Percentiles rank a stretch among this genome's conserved stretches.
phyloP scores from a whole-genome alignment of 2,797 vertebrate species.

The Brachyalestes nurse region DNA sequence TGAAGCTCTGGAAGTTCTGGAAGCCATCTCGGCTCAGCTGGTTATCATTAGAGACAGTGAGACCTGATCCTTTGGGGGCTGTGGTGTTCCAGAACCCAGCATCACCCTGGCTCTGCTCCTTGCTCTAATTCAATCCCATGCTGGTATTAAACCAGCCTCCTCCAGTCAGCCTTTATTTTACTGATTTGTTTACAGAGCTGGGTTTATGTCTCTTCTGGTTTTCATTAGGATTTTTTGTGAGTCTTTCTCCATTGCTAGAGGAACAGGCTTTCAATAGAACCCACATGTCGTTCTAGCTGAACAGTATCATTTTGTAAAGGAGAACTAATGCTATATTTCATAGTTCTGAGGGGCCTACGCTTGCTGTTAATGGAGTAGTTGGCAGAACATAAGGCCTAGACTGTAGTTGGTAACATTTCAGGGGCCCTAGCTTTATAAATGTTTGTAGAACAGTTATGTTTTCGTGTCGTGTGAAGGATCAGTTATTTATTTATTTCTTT shows the following conservation, averaged over 20 bases:
- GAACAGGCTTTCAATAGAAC: slow-evolving; percentile 48
- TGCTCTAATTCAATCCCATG: slow-evolving; percentile 31
- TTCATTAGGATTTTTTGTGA: slow-evolving; percentile 18
- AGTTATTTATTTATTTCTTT: background rate
- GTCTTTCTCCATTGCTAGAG: slow-evolving; percentile 29
- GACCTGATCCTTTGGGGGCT: background rate
- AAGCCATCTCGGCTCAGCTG: slow-evolving; percentile 68
- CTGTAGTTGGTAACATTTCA: background rate
- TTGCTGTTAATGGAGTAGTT: background rate
- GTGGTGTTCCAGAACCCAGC: slow-evolving; percentile 16
- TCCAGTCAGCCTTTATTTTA: slow-evolving; percentile 36
- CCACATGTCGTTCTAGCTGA: slow-evolving; percentile 42
- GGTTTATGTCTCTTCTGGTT: slow-evolving; percentile 54
- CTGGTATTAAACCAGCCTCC: slow-evolving; percentile 20
- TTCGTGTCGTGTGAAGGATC: background rate
- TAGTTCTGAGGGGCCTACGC: slow-evolving; percentile 3
- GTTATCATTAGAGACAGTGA: slow-evolving; percentile 71
- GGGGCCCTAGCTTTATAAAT: background rate
- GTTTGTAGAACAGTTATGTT: background rate
- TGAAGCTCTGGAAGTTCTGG: slow-evolving; percentile 59
- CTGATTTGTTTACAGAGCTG: slow-evolving; percentile 27
- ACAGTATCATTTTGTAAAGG: slow-evolving; percentile 12
- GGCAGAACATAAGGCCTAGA: background rate
- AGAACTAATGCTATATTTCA: slow-evolving; percentile 23
- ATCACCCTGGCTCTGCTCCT: slow-evolving; percentile 20